Conservation (phyloP, 2,797 vertebrate species). For the Pteropus rufus region DNA sequence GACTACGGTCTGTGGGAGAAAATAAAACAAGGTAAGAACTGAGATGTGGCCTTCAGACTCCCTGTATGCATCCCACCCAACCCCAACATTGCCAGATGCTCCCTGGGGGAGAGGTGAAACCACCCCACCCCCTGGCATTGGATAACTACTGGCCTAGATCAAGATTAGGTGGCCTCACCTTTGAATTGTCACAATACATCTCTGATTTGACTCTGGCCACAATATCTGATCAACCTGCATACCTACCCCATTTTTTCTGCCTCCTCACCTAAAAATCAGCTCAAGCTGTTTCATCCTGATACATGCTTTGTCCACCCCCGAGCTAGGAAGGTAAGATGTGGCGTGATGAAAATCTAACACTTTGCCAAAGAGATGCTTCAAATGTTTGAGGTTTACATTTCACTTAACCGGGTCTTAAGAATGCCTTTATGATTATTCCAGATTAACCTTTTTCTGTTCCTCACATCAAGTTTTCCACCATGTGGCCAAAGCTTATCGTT, state of each 20-base stretch:
- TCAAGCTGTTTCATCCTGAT: neutral
- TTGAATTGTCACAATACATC: neutral
- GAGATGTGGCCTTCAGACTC: fast-evolving
- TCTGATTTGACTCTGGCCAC: neutral
- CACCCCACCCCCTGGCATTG: neutral
- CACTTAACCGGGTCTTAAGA: too few species aligned
- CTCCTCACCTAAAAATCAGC: neutral
- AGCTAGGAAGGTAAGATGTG: fast-evolving
- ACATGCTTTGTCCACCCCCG: too few species aligned
- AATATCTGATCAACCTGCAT: neutral
- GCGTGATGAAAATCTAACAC: neutral
- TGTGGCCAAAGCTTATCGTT: too few species aligned
- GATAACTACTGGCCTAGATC: neutral
- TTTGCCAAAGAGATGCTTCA: neutral
- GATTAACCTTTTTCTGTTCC: neutral
- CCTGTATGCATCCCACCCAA: fast-evolving
- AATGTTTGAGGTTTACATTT: too few species aligned
- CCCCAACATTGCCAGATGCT: too few species aligned
- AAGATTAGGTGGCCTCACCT: neutral
- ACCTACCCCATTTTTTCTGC: neutral
- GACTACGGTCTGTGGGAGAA: neutral
- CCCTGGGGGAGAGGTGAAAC: too few species aligned
- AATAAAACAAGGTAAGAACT: too few species aligned
- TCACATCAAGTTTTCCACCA: neutral
- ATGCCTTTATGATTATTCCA: neutral